These are phyloP conservation scores for Tiliacea aurago DNA, from an alignment of 2,888 invertebrate species.

Conservation along the genomic window DNA sequence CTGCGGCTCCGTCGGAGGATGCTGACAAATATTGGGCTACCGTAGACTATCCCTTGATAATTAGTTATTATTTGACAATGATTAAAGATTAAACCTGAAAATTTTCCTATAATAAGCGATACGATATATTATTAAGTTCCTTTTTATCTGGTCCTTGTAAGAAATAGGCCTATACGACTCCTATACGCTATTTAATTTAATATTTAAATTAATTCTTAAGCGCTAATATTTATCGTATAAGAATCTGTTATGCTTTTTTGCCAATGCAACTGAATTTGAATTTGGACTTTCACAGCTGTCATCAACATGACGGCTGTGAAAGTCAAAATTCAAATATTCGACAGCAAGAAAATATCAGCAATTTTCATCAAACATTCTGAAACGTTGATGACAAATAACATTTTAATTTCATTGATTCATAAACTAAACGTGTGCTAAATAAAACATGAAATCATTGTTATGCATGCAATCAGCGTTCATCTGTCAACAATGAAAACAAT, in stretches of 20 bases:
- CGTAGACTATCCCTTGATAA: slow-evolving; percentile 45
- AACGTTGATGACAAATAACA: slow-evolving; percentile 7
- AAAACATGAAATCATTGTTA: slow-evolving; percentile 47
- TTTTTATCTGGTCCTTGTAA: background rate
- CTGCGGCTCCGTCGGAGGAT: slow-evolving; percentile 60
- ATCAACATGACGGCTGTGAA: background rate
- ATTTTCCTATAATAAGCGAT: background rate
- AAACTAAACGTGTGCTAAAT: slow-evolving; percentile 41
- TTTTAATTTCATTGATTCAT: slow-evolving; percentile 36
- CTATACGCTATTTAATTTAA: background rate
- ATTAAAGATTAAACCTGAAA: slow-evolving; percentile 28
- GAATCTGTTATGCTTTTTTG: background rate
- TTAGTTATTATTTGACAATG: slow-evolving; percentile 55
- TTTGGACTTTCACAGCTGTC: too few species aligned
- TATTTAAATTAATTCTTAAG: background rate
- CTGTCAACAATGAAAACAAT: slow-evolving; percentile 67
- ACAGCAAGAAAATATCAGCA: background rate
- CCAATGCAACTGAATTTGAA: too few species aligned
- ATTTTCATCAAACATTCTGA: slow-evolving; percentile 23
- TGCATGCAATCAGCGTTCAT: slow-evolving; percentile 50
- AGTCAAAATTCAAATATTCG: background rate
- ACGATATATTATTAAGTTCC: background rate
- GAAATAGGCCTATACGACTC: background rate
- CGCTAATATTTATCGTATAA: background rate
- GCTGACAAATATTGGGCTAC: slow-evolving; percentile 67